Conservation (phyloP, 2,888 invertebrate genomes). For the Drosophila maculinotata region DNA sequence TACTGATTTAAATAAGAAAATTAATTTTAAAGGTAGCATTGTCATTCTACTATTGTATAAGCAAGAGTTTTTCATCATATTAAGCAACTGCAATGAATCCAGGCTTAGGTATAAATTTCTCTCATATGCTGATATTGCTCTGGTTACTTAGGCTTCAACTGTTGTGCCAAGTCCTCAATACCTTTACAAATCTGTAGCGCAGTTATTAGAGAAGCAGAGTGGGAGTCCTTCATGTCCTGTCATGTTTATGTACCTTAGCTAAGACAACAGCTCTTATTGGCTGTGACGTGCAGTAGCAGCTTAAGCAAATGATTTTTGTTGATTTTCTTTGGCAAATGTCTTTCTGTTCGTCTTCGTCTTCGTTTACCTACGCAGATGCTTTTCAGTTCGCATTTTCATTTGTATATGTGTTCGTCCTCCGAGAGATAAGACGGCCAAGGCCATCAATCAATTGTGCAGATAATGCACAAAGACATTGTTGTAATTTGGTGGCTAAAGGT, state of each 20-base stretch:
- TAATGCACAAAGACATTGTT: constrained; percentile 56
- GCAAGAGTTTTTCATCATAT: no score
- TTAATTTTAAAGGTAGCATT: no score
- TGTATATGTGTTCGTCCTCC: constrained; percentile 34
- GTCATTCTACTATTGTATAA: no score
- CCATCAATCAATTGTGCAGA: constrained; percentile 72
- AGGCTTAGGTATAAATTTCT: no score
- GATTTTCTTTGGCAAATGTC: constrained; percentile 59
- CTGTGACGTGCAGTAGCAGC: constrained; percentile 34
- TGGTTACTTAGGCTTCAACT: background rate
- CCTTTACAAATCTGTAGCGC: constrained; percentile 8
- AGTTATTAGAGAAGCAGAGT: background rate
- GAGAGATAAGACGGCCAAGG: constrained; percentile 35
- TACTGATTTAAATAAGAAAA: no score
- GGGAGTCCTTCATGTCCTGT: constrained; percentile 34
- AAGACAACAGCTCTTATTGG: constrained; percentile 42
- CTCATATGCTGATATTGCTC: background rate
- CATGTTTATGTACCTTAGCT: constrained; percentile 41
- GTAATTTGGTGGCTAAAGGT: constrained; percentile 54
- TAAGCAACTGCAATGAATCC: no score
- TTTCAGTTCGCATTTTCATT: constrained; percentile 45
- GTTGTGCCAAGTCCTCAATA: constrained; percentile 7
- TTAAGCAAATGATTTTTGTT: constrained; percentile 60
- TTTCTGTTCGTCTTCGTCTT: constrained; percentile 1
- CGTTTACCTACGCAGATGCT: constrained; percentile 31